Evolutionary conservation across 1,140 invertebrate species (phyloP), one percentile per base, ranked within the genome.

Genomic region (Eriosoma lanigerum): DNA sequence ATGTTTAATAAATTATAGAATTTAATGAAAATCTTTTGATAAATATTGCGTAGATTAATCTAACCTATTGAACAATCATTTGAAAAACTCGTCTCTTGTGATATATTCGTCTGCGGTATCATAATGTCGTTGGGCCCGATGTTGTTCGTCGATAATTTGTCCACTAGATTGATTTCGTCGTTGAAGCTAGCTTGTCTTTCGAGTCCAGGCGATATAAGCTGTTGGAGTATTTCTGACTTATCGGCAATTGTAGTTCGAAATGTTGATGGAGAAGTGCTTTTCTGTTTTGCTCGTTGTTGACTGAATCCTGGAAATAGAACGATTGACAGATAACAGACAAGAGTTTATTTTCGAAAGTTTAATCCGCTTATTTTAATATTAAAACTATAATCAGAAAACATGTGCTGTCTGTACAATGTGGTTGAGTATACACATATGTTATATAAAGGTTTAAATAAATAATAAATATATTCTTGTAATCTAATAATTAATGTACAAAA

Each of bases 81-180:
- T 6, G 75, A 78, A 46, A 78, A 78, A 29, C 75, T 78, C 1
- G 75, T 78, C 44, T 78, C 75, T 48, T 78, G 75, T 13, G 75
- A 78, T 26, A 56, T 24, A 9, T 78, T 56, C 9, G 75, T 62
- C 8, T 46, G 56, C 3, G 75, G 75, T 21, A 78, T 29, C 13
- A 46, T 5, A 19, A 78, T 78, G 17, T 78, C 75, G 17, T 78
- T 48, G 9, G 75, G 75, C 3, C 54, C 82, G 15, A 66, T 81
- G 24, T 48, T 76, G 19, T 80, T 78, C 1, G 81, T 81, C 10
- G 81, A 80, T 17, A 78, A 21, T n/a, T 81, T 82, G 26, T 82
- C 78, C 8, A 62, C 70, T 0, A 81, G 50, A 3, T 81, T 81
- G 21, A 54, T 64, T n/a, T 81, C 73, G 26, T 81, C 60, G 26